Base-by-base conservation (phyloP, 1,140 invertebrate species). In the Mycetomoellerius zeteki region DNA sequence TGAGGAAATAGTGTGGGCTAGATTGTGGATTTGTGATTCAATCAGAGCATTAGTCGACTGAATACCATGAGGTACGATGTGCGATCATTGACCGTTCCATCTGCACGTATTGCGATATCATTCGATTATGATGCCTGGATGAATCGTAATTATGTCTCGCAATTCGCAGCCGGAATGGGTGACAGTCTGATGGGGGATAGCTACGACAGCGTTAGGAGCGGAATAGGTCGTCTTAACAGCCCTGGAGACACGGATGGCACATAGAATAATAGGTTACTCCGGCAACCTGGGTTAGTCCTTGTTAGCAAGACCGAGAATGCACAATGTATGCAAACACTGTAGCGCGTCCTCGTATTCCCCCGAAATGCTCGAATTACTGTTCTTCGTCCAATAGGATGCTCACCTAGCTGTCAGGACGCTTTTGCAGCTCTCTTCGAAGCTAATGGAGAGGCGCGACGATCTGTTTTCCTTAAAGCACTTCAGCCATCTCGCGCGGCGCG, bases 291-390 rank as follows among this genome's bases (percentile, higher is more conserved):
- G 88, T 91, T 91, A 87, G 88, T 91, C 87, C 84, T 88, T 90
- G 92, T 91, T 92, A 90, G 86, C 86, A 84, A 91, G 92, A 93
- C 91, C 87, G 91, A 89, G 89, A 88, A 80, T 90, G 84, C 88
- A 92, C 89, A 93, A 93, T 93, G 89, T 93, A 93, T 93, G 93
- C 93, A 94, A 94, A 93, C 92, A 93, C 87, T 86, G 89, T 91
- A 92, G 90, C 64, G 43, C 62, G 86, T 82, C 80, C 87, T 62
- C 84, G 86, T 90, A 91, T 92, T 88, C 91, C 52, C 21, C 19
- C 90, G 80, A 93, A 91, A 94, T 93, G 87, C 90, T 90, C 92
- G 86, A 93, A 93, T 93, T 93, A 93, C 89, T 88, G 81, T 88
- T 90, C 71, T 88, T 80, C 78, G 67, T 54, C 81, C 89, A 87